Percentiles rank a stretch among this genome's conserved stretches.
phyloP scores from a whole-genome alignment of 2,888 invertebrate species.

The Pycnomerus fuliginosus region DNA sequence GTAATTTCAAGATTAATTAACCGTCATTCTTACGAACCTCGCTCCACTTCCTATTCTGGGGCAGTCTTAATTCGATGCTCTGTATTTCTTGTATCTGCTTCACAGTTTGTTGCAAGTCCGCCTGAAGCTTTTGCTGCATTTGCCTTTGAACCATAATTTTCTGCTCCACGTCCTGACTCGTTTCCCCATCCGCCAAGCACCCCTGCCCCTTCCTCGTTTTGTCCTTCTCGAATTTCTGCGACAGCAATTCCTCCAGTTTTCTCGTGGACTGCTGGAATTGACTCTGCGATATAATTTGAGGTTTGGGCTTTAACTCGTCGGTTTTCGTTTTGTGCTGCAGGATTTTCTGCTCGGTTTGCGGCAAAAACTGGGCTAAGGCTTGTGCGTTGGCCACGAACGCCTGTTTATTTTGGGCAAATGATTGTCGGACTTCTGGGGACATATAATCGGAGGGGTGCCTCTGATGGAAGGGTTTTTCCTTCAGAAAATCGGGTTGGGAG shows the following conservation, averaged over 20 bases:
- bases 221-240: conserved; percentile 50
- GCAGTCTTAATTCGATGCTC: conserved; percentile 51
- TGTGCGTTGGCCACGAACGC: conserved; percentile 47
- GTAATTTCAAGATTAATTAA: background rate
- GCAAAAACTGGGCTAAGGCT: conserved; percentile 49
- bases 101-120: conserved; percentile 54
- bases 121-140: conserved; percentile 53
- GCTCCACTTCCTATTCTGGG: conserved; percentile 53
- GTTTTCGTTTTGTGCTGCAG: conserved; percentile 34
- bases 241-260: conserved; percentile 52
- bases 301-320: no score
- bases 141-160: conserved; percentile 51
- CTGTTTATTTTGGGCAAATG: conserved; percentile 37
- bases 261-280: conserved; percentile 53
- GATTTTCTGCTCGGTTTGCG: conserved; percentile 46
- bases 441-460: conserved; percentile 44
- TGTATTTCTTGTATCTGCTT: conserved; percentile 55
- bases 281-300: conserved; percentile 44
- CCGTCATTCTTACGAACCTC: conserved; percentile 40
- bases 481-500: conserved; percentile 47
- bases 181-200: conserved; percentile 43
- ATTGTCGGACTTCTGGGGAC: conserved; percentile 31
- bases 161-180: conserved; percentile 47
- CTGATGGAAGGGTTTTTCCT: conserved; percentile 41
- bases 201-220: conserved; percentile 42